Conservation (phyloP, 2,113 vertebrate genomes). For the Mohoua ochrocephala region DNA sequence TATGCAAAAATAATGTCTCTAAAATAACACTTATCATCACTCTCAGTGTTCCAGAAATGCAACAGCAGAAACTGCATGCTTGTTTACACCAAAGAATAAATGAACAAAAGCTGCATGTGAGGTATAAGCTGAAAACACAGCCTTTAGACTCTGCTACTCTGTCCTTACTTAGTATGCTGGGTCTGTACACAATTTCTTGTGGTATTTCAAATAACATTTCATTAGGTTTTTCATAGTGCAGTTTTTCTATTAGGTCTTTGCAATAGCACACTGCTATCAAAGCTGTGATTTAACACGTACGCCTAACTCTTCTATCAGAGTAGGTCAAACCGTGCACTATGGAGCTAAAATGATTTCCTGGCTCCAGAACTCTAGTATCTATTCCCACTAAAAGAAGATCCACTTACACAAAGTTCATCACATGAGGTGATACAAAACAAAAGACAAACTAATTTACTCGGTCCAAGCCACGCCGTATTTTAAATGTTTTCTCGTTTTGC, state of each 20-base stretch:
- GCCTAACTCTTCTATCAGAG: neutral
- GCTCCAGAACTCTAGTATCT: neutral
- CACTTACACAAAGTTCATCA: neutral
- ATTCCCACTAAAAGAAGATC: neutral
- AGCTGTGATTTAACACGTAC: neutral
- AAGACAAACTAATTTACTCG: neutral
- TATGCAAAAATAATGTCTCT: neutral
- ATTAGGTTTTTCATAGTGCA: neutral
- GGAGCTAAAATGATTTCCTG: neutral
- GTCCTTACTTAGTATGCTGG: neutral
- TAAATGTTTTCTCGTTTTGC: neutral
- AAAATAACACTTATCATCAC: neutral
- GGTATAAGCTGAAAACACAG: neutral
- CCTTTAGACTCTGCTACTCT: neutral
- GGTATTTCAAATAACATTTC: neutral
- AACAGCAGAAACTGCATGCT: neutral
- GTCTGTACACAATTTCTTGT: neutral
- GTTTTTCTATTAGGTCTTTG: neutral
- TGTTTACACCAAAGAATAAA: neutral
- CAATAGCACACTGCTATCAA: neutral
- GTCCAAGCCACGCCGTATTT: neutral
- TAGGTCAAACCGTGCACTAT: neutral
- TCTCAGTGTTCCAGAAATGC: neutral
- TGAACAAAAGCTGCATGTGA: neutral
- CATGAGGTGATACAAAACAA: accelerated